Evolutionary conservation across 2,888 invertebrate species (phyloP), one percentile per base, ranked within the genome.

Genomic region (Ecdyonurus torrentis): DNA sequence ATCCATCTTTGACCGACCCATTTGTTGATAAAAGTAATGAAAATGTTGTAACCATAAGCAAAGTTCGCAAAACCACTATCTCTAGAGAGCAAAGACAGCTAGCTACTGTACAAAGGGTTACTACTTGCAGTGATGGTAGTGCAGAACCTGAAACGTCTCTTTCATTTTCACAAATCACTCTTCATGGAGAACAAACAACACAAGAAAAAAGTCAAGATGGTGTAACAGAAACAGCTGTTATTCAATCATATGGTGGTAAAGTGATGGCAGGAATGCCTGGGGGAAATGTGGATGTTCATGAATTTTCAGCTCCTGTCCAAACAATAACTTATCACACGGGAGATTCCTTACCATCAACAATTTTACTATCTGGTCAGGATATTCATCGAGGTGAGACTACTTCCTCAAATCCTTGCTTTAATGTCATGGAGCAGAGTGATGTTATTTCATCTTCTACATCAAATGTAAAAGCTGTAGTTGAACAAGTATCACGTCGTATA

Each of bases 401-500:
- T 23, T 20, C 15, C 10, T 20, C n/a, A 19, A 24, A 22, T 20
- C 25, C 60, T 60, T 25, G 24, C 2, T 23, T 25, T 24, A 23
- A 22, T 25, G n/a, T 37, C 5, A 2, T n/a, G 3, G 52, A 71
- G 23, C 73, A 73, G 66, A 59, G 24, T 19, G 71, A 69, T 61
- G 74, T 76, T 68, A 71, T 75, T 25, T 78, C 81, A 65, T 83
- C 84, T 2, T 83, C 84, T 2, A 83, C 85, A 7, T 85, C 87
- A 0, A 85, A 84, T 68, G 85, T 91, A 0, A 83, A 85, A 53
- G 87, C 90, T 23, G 85, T 89, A 3, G 87, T 90, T 0, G 88
- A 90, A 71, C 89, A 90, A 76, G 86, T 91, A 0, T 88, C 89
- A 0, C 61, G 87, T 66, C 81, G 85, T 70, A 82, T 89, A n/a